Evolutionary conservation across 2,888 invertebrate species (phyloP), one percentile per base, ranked within the genome.

Genomic region (Temnothorax rugatulus): DNA sequence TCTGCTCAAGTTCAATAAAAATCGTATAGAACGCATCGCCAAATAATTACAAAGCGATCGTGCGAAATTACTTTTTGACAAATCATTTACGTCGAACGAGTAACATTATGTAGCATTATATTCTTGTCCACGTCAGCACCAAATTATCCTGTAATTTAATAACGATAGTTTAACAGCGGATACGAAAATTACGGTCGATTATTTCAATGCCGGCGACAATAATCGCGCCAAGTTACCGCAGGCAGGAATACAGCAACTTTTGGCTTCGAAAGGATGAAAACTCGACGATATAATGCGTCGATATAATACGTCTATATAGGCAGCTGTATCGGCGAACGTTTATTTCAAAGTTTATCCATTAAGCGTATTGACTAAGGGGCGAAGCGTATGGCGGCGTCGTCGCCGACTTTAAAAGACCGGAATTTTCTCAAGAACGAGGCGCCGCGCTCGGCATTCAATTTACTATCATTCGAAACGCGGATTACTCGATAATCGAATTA

Each of bases 271-370:
- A 77, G 59, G 25, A 61, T 34, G 79, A 71, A 79, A 79, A 52
- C 59, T 71, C 57, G 57, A 47, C 59, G 47, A 47, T 71, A 81
- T 81, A 81, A 81, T 71, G 29, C 52, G 50, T 25, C 74, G 61
- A 61, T 64, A 74, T 82, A 82, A 64, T 82, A 44, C 54, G 52
- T 71, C 71, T 82, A 75, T 82, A 75, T 83, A 68, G 66, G 64
- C 59, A 64, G 68, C 81, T 79, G 64, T 79, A 84, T 79, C 73
- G 83, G 73, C 66, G 66, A 76, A 59, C 69, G 73, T 83, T 85
- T 85, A 85, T 85, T 73, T 66, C 85, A 59, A 85, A 85, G 85
- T 85, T 85, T 85, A 85, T 83, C 83, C 85, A 83, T 85, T 85
- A 83, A 71, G 73, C 59, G 64, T 73, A 83, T 73, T 83, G 85